Base-by-base conservation (phyloP, 2,888 invertebrate species). In the Melitaea athalia region DNA sequence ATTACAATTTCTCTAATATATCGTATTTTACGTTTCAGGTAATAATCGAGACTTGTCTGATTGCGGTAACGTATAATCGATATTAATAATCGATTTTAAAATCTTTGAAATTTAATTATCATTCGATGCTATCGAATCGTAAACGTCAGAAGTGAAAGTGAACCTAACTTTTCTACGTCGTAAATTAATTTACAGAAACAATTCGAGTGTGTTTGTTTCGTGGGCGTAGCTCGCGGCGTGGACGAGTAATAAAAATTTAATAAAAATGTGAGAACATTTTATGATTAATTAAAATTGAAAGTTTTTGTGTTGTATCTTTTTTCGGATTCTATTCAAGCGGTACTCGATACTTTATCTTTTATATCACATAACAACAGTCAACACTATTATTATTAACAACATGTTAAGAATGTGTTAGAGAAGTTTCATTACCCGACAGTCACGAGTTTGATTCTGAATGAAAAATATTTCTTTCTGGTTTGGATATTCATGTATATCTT, bases 31-130 rank as follows among this genome's bases (percentile, higher is more conserved):
- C 60, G 47, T 70, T 68, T 47, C 70, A 72, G 70, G 72, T 72
- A 72, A 70, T 57, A 63, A 59, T 33, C 55, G 15, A 24, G 50
- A 64, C n/a, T n/a, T 42, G 45, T 52, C 47, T 49, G 57, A 42
- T 55, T 45, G n/a, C 57, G 63, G 67, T 67, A 67, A 65, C 59
- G 43, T 47, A 50, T 53, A 47, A 49, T 62, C 17, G 43, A 24
- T 43, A 59, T 24, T 15, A 47, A 24, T 60, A 52, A 42, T 24
- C 42, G 42, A 38, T 62, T 63, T 24, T 50, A 52, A 38, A 55
- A 64, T 65, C 47, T 68, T 68, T 62, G 62, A 68, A 66, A 70
- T 70, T 68, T 70, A 66, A 68, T 62, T 68, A 62, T 65, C 63
- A 53, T 38, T 59, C 59, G 55, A 67, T 60, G 50, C n/a, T 69